phyloP scores from a whole-genome alignment of 2,113 vertebrate genomes.

The human region GRCh38 chr6:126629001-126629500 shows the following conservation, averaged over 20 bases:
- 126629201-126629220: neutral
- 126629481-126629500: neutral
- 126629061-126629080: neutral
- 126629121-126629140: constrained; percentile 29
- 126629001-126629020: constrained; percentile 15
- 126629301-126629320: constrained; percentile 21
- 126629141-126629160: constrained; percentile 32
- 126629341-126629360: constrained; percentile 41
- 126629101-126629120: neutral
- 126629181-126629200: neutral
- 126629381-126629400: constrained; percentile 64
- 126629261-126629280: constrained; percentile 34
- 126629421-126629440: constrained; percentile 53
- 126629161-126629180: neutral
- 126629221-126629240: neutral
- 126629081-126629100: neutral
- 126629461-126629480: constrained; percentile 30
- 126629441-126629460: constrained; percentile 49
- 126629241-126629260: constrained; percentile 25
- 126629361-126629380: constrained; percentile 68
- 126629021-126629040: neutral
- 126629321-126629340: constrained; percentile 61
- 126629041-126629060: neutral
- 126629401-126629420: constrained; percentile 63
- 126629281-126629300: constrained; percentile 13